phyloP scores from a whole-genome alignment of 2,113 vertebrate species.

The Theristicus caerulescens region DNA sequence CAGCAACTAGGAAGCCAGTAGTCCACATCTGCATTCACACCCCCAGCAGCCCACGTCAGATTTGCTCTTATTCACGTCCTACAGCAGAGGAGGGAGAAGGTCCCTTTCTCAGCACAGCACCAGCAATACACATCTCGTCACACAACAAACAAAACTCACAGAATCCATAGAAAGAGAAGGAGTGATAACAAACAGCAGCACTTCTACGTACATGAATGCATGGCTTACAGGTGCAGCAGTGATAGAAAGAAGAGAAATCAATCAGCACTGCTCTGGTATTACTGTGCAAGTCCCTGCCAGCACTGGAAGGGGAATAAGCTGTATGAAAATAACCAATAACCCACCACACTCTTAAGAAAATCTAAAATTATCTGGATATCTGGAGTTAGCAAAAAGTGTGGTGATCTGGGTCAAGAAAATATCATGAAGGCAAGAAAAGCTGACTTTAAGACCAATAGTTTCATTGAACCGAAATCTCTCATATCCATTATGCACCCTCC shows the following conservation, averaged over 20 bases:
- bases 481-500: not conserved
- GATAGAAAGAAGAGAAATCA: not conserved
- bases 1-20: not conserved
- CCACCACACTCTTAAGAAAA: not conserved
- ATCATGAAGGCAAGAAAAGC: not conserved
- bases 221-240: not conserved
- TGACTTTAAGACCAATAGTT: not conserved
- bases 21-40: not conserved
- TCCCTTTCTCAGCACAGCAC: not conserved
- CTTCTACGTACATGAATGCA: not conserved
- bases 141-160: not conserved
- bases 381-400: not conserved
- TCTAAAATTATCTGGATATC: not conserved
- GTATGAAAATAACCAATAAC: not conserved
- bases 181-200: not conserved
- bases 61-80: not conserved
- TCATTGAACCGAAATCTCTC: not conserved
- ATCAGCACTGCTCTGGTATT: not conserved
- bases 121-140: rapidly evolving
- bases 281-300: not conserved
- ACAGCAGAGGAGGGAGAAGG: not conserved
- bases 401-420: not conserved
- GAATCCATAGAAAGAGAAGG: not conserved
- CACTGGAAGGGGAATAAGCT: not conserved
- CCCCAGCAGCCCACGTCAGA: not conserved